phyloP scores from a whole-genome alignment of 2,797 vertebrate species.

The Pantherophis vulpinus region DNA sequence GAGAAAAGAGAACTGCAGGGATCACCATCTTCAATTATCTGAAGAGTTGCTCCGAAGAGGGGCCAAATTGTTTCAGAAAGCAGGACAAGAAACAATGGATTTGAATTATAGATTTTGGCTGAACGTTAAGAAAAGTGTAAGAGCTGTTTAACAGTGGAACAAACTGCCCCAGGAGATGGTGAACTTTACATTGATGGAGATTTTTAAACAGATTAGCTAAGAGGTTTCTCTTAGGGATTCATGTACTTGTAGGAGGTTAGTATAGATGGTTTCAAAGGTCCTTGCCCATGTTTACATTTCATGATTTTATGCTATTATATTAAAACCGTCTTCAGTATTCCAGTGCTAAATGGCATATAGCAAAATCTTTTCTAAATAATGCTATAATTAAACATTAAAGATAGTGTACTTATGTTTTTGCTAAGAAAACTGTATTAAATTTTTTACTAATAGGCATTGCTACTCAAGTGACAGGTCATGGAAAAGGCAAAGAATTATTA shows the following conservation, averaged over 20 bases:
- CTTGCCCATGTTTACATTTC: neutral
- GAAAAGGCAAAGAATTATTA: neutral
- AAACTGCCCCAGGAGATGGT: neutral
- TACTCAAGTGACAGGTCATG: neutral
- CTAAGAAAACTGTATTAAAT: neutral
- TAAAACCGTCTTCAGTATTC: neutral
- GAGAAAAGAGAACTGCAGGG: neutral
- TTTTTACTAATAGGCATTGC: constrained; percentile 6
- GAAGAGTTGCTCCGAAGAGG: neutral
- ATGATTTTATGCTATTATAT: neutral
- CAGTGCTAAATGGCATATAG: neutral
- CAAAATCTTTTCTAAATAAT: neutral
- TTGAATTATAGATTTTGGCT: neutral
- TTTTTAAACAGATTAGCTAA: neutral
- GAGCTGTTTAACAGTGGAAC: neutral
- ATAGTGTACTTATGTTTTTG: neutral
- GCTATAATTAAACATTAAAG: neutral
- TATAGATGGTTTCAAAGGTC: neutral
- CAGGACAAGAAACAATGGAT: neutral
- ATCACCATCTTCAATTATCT: neutral
- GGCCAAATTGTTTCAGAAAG: neutral
- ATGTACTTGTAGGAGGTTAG: neutral
- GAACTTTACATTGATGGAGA: neutral
- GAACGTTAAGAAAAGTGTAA: neutral
- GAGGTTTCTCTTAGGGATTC: neutral